A percentile compares a stretch with the other conserved stretches of the same genome.
Conservation (phyloP, 1,140 invertebrate species). For the Aradophagus sp. region DNA sequence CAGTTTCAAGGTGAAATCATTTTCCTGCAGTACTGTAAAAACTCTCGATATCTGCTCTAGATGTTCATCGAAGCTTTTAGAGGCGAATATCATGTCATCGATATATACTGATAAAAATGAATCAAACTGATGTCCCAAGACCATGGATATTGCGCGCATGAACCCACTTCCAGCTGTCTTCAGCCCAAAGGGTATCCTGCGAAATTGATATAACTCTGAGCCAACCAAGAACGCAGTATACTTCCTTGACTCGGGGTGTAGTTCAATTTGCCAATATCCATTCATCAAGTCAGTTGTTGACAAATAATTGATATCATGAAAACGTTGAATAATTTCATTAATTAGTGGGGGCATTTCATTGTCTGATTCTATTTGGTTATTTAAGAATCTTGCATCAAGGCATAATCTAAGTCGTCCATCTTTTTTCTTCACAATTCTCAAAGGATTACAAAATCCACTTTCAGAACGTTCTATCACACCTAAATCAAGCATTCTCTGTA, state of each 20-base stretch:
- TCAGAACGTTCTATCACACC: neutral
- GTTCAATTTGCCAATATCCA: slow-evolving; percentile 10
- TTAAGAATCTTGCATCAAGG: slow-evolving; percentile 1
- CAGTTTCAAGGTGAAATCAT: slow-evolving; percentile 4
- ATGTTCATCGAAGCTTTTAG: slow-evolving; percentile 2
- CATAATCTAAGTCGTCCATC: neutral
- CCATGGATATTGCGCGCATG: slow-evolving; percentile 2
- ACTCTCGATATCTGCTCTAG: slow-evolving; percentile 1
- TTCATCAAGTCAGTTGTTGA: slow-evolving; percentile 4
- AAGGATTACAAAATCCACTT: slow-evolving; percentile 2
- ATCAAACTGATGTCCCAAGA: slow-evolving; percentile 3
- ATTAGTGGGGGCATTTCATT: slow-evolving; percentile 2
- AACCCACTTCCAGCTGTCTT: slow-evolving; percentile 7
- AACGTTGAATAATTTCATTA: slow-evolving; percentile 8
- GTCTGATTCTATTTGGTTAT: slow-evolving; percentile 2
- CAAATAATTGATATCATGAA: slow-evolving; percentile 1
- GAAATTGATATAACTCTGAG: slow-evolving; percentile 10
- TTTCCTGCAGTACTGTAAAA: slow-evolving; percentile 2
- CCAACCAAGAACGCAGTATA: slow-evolving; percentile 7
- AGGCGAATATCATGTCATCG: slow-evolving; percentile 2
- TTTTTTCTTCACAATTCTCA: slow-evolving; percentile 2
- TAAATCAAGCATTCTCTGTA: neutral
- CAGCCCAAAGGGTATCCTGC: neutral
- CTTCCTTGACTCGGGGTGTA: neutral
- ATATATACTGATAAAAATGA: slow-evolving; percentile 5